Evolutionary conservation across 2,888 invertebrate genomes (phyloP).

Genomic region (Napeogenes sylphis): DNA sequence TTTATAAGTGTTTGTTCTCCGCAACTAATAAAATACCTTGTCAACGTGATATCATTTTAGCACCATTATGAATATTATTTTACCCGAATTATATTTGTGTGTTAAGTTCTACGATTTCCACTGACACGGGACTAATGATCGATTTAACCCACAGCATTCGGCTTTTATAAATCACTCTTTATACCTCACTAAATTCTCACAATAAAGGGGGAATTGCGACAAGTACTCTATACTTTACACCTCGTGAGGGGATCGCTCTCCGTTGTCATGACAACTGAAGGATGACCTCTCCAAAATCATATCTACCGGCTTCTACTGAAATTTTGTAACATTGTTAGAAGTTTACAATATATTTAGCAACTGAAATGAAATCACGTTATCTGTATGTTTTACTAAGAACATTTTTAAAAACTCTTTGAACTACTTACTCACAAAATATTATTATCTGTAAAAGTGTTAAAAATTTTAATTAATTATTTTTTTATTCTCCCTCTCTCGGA

Average conservation of each 20-base stretch:
- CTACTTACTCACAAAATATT: too few species aligned
- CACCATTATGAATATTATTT: constrained; percentile 2
- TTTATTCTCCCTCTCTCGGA: too few species aligned
- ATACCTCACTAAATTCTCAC: constrained; percentile 20
- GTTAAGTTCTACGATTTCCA: constrained; percentile 6
- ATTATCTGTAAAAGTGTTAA: too few species aligned
- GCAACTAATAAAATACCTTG: neutral
- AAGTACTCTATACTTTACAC: constrained; percentile 21
- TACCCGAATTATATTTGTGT: constrained; percentile 11
- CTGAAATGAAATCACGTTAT: too few species aligned
- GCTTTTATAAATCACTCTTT: constrained; percentile 2
- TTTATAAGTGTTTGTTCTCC: too few species aligned
- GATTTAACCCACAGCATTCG: neutral
- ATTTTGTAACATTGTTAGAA: too few species aligned
- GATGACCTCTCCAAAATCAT: constrained; percentile 35
- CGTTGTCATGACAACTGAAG: constrained; percentile 50
- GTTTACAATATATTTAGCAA: too few species aligned
- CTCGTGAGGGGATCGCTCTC: constrained; percentile 22
- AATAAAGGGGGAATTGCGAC: constrained; percentile 23
- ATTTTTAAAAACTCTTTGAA: too few species aligned
- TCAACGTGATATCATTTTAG: neutral
- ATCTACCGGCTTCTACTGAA: neutral
- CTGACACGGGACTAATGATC: neutral
- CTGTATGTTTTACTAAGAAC: too few species aligned
- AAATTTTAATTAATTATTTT: too few species aligned